phyloP scores from a whole-genome alignment of 2,797 vertebrate genomes.

The Cynodonichthys magdalenae region DNA sequence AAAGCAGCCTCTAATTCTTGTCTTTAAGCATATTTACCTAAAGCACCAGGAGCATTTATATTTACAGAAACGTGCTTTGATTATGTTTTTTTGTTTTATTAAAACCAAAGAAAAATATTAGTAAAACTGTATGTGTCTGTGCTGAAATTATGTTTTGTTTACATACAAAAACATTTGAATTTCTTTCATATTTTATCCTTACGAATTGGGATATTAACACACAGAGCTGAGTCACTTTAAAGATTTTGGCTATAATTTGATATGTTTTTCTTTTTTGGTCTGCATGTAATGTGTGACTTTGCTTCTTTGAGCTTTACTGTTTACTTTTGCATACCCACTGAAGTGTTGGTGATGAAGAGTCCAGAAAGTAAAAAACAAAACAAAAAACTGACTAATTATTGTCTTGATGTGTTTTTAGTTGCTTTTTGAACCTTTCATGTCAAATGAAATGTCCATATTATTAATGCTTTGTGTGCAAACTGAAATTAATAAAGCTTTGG shows the following conservation, averaged over 20 bases:
- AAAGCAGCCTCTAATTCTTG: neutral
- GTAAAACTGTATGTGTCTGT: constrained; percentile 31
- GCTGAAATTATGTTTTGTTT: constrained; percentile 11
- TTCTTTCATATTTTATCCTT: constrained; percentile 16
- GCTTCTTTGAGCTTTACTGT: constrained; percentile 9
- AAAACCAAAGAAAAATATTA: constrained; percentile 42
- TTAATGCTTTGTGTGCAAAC: constrained; percentile 66
- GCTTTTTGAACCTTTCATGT: constrained; percentile 68
- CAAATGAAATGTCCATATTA: constrained; percentile 56
- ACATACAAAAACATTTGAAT: neutral
- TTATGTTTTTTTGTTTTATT: neutral
- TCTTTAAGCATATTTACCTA: neutral
- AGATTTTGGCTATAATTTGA: constrained; percentile 3
- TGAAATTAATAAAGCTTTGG: constrained; percentile 72
- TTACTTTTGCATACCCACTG: constrained; percentile 29
- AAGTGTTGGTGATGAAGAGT: constrained; percentile 34
- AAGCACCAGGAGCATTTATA: constrained; percentile 7
- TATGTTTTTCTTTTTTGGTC: constrained; percentile 15
- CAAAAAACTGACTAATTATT: constrained; percentile 69
- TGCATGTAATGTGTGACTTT: neutral
- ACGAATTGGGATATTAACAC: constrained; percentile 12
- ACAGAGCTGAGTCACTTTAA: constrained; percentile 39
- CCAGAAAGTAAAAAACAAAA: constrained; percentile 10
- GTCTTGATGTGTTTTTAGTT: constrained; percentile 45
- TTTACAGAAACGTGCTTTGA: neutral